Base-by-base conservation (phyloP, 2,888 invertebrate species). In the Ormyrus pomaceus region DNA sequence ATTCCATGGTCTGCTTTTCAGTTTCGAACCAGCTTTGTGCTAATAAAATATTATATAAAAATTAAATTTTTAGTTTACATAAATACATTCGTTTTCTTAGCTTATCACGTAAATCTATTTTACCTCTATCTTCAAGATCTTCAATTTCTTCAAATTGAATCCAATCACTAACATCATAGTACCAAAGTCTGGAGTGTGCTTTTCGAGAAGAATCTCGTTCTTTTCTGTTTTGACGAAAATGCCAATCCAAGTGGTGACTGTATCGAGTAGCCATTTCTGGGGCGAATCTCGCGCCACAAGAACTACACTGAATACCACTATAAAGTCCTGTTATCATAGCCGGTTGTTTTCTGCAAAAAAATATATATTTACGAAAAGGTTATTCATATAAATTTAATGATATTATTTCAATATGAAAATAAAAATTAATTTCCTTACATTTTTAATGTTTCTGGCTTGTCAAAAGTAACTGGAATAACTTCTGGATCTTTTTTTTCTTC, bases 221-320 rank as follows among this genome's bases (percentile, higher is more conserved):
- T 75, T 95, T 93, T 2, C 97, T 92, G 92, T 99, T 99, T 91
- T 97, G 97, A 0, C 98, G 92, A 92, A 99, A 99, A 92, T 99
- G 99, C 99, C 99, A 99, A 92, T 99, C 99, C 81, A 99, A 93
- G 92, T 99, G 99, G 89, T 97, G 96, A 86, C 95, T 96, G 91
- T 99, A 99, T 82, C 96, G 94, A 84, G 95, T 95, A 8, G 96
- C 96, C 88, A 96, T 95, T 91, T 97, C 97, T 0, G 96, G 95
- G 11, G 96, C 95, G 91, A 99, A 99, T 65, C 99, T 94, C 81
- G 97, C 94, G 53, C 99, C 99, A 91, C 99, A 99, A 72, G 97
- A 97, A 83, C 97, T 96, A 92, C 99, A 99, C 89, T 98, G 99
- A 93, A 98, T 96, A 61, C 99, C 99, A 77, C 95, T 94, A 91